A percentile compares a stretch with the other conserved stretches of the same genome.
Evolutionary conservation across 2,888 invertebrate species (phyloP).

Genomic region (Athrips mouffetella): DNA sequence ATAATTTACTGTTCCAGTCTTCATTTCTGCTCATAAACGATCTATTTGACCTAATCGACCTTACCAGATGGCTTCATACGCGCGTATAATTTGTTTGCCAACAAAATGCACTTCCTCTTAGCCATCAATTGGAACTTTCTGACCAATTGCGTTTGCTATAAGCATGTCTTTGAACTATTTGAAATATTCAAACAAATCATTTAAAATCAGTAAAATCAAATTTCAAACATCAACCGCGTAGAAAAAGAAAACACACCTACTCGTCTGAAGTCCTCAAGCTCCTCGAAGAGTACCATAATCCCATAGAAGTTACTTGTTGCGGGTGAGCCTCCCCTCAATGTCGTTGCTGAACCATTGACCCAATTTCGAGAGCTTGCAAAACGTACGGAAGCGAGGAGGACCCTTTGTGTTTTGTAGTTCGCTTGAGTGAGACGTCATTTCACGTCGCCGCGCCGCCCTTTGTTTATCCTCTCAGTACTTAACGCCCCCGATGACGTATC

Average conservation of each 20-base stretch:
- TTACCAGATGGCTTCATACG: slow-evolving; percentile 19
- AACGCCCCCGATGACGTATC: neutral
- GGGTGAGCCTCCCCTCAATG: neutral
- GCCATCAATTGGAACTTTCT: slow-evolving; percentile 13
- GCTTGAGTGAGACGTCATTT: slow-evolving; percentile 1
- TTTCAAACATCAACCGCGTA: neutral
- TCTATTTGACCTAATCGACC: slow-evolving; percentile 37
- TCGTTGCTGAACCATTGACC: slow-evolving; percentile 16
- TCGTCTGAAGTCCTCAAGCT: neutral
- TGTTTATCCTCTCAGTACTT: neutral
- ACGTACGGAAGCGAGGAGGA: slow-evolving; percentile 9
- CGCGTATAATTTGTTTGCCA: neutral
- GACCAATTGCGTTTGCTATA: neutral
- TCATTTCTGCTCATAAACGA: too few species aligned
- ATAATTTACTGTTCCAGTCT: too few species aligned
- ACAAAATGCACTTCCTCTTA: slow-evolving; percentile 6
- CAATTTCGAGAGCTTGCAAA: slow-evolving; percentile 19
- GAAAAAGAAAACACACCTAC: too few species aligned
- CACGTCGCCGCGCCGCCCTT: slow-evolving; percentile 6
- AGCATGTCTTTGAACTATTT: neutral
- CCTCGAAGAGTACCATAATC: neutral
- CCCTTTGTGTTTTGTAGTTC: slow-evolving; percentile 11
- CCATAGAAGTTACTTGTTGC: neutral
- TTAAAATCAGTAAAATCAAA: too few species aligned
- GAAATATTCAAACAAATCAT: too few species aligned